phyloP scores from a whole-genome alignment of 2,888 invertebrate species.

The Ligdia adustata region DNA sequence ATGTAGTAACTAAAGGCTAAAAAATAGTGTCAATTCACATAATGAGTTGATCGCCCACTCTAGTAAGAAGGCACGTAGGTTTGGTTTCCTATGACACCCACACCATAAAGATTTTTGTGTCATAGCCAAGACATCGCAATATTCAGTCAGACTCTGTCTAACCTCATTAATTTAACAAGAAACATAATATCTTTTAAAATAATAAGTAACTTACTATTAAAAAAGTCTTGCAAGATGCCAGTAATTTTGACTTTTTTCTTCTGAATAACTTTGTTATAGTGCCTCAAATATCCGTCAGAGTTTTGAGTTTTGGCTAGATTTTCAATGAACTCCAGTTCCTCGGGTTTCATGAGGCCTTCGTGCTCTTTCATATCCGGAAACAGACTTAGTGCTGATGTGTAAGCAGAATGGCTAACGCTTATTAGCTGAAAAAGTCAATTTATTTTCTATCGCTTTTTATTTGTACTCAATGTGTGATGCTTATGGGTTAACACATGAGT shows the following conservation, averaged over 20 bases:
- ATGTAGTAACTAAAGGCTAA: neutral
- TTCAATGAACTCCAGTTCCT: slow-evolving; percentile 61
- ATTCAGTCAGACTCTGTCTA: neutral
- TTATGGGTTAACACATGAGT: no score
- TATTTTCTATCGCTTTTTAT: no score
- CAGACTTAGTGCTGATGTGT: slow-evolving; percentile 73
- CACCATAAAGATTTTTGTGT: slow-evolving; percentile 8
- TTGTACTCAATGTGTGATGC: no score
- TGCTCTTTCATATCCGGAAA: slow-evolving; percentile 79
- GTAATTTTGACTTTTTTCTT: slow-evolving; percentile 56
- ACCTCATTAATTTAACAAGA: no score
- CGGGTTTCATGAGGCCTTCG: slow-evolving; percentile 59
- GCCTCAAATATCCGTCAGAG: slow-evolving; percentile 52
- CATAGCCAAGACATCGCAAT: slow-evolving; percentile 9
- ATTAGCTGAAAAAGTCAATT: slow-evolving; percentile 64
- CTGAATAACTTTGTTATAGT: slow-evolving; percentile 45
- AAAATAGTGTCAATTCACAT: slow-evolving; percentile 13
- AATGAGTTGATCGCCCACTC: slow-evolving; percentile 23
- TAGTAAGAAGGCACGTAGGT: no score
- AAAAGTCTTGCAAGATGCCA: slow-evolving; percentile 62
- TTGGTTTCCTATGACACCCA: slow-evolving; percentile 16
- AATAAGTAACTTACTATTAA: slow-evolving; percentile 51
- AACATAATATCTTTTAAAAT: neutral
- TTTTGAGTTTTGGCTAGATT: slow-evolving; percentile 54
- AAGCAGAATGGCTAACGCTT: slow-evolving; percentile 68